Conservation (phyloP, 2,797 vertebrate species). For the Oophaga sylvatica region DNA sequence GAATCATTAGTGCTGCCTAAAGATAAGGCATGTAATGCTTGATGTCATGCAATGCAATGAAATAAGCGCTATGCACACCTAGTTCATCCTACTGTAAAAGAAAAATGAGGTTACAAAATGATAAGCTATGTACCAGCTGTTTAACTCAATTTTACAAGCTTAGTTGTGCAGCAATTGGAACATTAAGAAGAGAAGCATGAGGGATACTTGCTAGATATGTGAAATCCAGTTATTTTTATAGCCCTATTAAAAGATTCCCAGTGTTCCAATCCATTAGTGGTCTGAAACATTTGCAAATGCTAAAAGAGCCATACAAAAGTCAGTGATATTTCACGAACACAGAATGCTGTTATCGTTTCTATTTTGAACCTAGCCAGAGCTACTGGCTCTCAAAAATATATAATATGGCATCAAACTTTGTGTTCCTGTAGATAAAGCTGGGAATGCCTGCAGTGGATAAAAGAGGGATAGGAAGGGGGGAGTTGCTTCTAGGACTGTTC, state of each 20-base stretch:
- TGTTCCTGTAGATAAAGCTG: not conserved
- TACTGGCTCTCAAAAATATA: not conserved
- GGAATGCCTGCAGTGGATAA: not conserved
- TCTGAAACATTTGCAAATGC: slow-evolving; percentile 55
- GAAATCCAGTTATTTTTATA: slow-evolving; percentile 55
- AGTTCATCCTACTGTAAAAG: slow-evolving; percentile 43
- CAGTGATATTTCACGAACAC: slow-evolving; percentile 43
- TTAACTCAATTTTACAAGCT: slow-evolving; percentile 45
- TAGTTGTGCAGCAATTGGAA: slow-evolving; percentile 47
- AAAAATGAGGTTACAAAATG: slow-evolving; percentile 50
- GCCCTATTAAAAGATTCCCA: slow-evolving; percentile 48
- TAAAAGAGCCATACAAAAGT: slow-evolving; percentile 51
- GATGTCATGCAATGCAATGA: slow-evolving; percentile 43
- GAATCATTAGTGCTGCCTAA: slow-evolving; percentile 51
- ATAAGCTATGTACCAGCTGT: slow-evolving; percentile 54
- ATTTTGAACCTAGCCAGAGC: slow-evolving; percentile 11
- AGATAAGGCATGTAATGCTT: slow-evolving; percentile 52
- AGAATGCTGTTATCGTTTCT: slow-evolving; percentile 16
- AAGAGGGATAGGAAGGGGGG: not conserved
- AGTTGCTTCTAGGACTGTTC: not conserved
- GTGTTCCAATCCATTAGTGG: slow-evolving; percentile 47
- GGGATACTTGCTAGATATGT: slow-evolving; percentile 21
- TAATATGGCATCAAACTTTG: not conserved
- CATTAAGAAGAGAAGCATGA: slow-evolving; percentile 42
- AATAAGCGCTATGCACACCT: slow-evolving; percentile 45